phyloP scores from a whole-genome alignment of 2,797 vertebrate genomes.

The Pseudochirops cupreus region DNA sequence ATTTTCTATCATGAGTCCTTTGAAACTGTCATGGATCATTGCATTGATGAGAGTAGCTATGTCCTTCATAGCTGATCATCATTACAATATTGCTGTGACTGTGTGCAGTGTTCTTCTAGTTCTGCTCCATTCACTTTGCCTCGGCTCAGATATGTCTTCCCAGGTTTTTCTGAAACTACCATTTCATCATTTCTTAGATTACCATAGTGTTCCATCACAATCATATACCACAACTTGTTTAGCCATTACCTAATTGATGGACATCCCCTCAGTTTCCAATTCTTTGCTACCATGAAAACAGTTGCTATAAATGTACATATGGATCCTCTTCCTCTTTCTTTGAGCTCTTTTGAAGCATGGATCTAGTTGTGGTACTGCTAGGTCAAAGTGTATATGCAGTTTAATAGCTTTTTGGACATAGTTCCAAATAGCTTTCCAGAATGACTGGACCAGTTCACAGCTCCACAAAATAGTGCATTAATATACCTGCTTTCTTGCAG shows the following conservation, averaged over 20 bases:
- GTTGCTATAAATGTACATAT: neutral
- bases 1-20: neutral
- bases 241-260: neutral
- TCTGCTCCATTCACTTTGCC: neutral
- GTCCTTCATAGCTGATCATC: neutral
- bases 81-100: neutral
- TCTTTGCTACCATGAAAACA: neutral
- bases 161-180: neutral
- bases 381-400: neutral
- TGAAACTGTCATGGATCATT: neutral
- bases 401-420: neutral
- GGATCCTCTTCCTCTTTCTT: neutral
- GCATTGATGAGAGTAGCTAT: neutral
- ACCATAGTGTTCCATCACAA: neutral
- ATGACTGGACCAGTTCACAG: neutral
- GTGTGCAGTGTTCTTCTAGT: neutral
- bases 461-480: neutral
- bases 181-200: neutral
- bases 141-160: neutral
- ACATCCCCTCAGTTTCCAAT: neutral
- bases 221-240: neutral
- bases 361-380: neutral
- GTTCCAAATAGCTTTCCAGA: neutral
- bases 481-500: neutral
- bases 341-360: neutral